These are phyloP conservation scores for Drosophila multiciliata DNA, from an alignment of 2,888 invertebrate genomes.

Conservation along the genomic window DNA sequence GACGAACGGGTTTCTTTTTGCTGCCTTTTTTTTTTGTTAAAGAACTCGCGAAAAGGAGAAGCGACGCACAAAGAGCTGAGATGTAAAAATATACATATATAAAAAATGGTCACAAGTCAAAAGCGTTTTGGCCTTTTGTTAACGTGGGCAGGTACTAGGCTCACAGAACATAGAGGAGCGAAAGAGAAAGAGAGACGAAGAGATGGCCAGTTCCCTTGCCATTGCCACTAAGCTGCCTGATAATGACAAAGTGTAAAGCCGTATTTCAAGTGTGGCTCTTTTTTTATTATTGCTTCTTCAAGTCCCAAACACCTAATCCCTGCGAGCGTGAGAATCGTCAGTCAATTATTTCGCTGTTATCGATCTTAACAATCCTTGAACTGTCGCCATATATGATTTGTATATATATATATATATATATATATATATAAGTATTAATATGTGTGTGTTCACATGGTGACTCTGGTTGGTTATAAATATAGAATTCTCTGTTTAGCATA, in stretches of 20 bases:
- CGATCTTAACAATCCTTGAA: slow-evolving; percentile 73
- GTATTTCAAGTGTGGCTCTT: slow-evolving; percentile 69
- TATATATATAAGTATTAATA: background rate
- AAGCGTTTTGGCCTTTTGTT: slow-evolving; percentile 61
- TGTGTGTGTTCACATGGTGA: slow-evolving; percentile 22
- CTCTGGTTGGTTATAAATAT: slow-evolving; percentile 4
- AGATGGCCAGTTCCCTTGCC: slow-evolving; percentile 31
- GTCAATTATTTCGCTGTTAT: slow-evolving; percentile 75
- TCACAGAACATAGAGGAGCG: slow-evolving; percentile 11
- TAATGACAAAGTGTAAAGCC: slow-evolving; percentile 77
- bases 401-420: background rate
- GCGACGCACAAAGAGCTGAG: slow-evolving; percentile 41
- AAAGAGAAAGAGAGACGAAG: background rate
- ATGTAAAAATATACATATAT: slow-evolving; percentile 56
- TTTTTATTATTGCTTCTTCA: slow-evolving; percentile 9
- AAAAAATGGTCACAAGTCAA: slow-evolving; percentile 75
- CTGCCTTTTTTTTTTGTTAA: background rate
- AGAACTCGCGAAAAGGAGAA: slow-evolving; percentile 43
- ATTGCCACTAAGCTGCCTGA: slow-evolving; percentile 66
- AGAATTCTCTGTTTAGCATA: background rate
- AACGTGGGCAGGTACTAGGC: slow-evolving; percentile 48
- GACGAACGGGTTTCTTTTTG: slow-evolving; percentile 69
- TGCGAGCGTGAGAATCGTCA: slow-evolving; percentile 77
- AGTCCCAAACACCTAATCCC: slow-evolving; percentile 7
- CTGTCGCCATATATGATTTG: slow-evolving; percentile 50